Base-by-base conservation (phyloP, 2,888 invertebrate species). In the Brachyptera putata region DNA sequence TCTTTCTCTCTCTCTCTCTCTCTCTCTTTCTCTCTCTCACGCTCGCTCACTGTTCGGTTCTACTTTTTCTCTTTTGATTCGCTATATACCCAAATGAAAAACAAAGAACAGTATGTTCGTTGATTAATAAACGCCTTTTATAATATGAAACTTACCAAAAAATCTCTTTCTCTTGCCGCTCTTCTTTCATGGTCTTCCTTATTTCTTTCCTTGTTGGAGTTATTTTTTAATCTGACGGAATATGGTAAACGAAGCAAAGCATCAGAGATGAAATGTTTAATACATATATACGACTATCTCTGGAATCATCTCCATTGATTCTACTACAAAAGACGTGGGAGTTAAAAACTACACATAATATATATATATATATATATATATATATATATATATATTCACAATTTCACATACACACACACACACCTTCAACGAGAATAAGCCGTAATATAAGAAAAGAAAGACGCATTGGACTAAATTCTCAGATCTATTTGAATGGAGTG, bases 71-170 rank as follows among this genome's bases (percentile, higher is more conserved):
- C 30, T 21, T 46, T 22, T 22, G 46, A 21, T 46, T 46, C 3
- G 9, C 24, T 46, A n/a, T 46, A n/a, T n/a, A n/a, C n/a, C 11
- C 46, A 21, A 46, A 46, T 46, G 46, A 46, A 24, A 46, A 46
- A 24, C n/a, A 46, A 46, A 46, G 22, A 46, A 21, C 24, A 30
- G 30, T 4, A 46, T 16, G 18, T 41, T 14, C 46, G 46, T 46
- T 46, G 18, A 46, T 46, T 46, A 24, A 22, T 46, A 22, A 3
- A 3, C 16, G 5, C 4, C 46, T 46, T 9, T 21, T 30, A 30
- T n/a, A n/a, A n/a, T 30, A 30, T 30, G 30, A 11, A 11, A 30
- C 30, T 11, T 30, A 11, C 7, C 30, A 30, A 11, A 11, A 7
- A 30, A 7, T n/a, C 11, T 11, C 30, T 7, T 30, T 11, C 11